Evolutionary conservation across 2,888 invertebrate genomes (phyloP).

Genomic region (Odontothrips loti): DNA sequence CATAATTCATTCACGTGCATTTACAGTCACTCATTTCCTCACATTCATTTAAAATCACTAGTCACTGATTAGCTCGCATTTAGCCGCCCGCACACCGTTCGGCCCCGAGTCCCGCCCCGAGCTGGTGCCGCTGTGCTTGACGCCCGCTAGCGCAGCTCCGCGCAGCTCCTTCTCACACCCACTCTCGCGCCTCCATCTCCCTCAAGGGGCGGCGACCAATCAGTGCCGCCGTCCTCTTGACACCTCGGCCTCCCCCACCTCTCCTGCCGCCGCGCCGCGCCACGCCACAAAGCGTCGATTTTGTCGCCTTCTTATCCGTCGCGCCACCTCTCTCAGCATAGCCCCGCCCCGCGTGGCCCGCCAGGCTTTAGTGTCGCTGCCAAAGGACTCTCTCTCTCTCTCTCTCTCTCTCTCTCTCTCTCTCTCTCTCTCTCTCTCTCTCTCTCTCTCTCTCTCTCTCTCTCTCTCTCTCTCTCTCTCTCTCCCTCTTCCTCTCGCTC

Average conservation of each 20-base stretch:
- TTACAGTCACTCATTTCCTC: too few relatives aligned
- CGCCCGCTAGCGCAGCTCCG: not conserved
- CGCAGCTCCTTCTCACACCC: slow-evolving; percentile 18
- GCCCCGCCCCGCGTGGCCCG: not conserved
- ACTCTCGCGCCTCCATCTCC: slow-evolving; percentile 8
- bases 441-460: not conserved
- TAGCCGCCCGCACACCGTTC: too few relatives aligned
- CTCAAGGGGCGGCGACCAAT: slow-evolving; percentile 10
- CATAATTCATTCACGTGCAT: too few relatives aligned
- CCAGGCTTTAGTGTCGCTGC: not conserved
- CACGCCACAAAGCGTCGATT: slow-evolving; percentile 14
- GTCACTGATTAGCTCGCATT: too few relatives aligned
- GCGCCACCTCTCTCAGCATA: not conserved
- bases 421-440: not conserved
- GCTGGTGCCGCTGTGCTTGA: not conserved
- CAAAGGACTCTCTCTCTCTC: not conserved
- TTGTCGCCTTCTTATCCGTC: slow-evolving; percentile 9
- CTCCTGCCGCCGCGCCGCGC: not conserved
- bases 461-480: not conserved
- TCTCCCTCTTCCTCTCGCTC: not conserved
- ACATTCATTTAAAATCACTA: too few relatives aligned
- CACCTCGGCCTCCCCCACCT: not conserved
- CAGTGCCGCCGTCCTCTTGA: slow-evolving; percentile 16
- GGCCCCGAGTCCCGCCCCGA: not conserved
- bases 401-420: not conserved